Evolutionary conservation across 2,797 vertebrate genomes (phyloP), one percentile per base, ranked within the genome.

Genomic region (Anniella stebbinsi): DNA sequence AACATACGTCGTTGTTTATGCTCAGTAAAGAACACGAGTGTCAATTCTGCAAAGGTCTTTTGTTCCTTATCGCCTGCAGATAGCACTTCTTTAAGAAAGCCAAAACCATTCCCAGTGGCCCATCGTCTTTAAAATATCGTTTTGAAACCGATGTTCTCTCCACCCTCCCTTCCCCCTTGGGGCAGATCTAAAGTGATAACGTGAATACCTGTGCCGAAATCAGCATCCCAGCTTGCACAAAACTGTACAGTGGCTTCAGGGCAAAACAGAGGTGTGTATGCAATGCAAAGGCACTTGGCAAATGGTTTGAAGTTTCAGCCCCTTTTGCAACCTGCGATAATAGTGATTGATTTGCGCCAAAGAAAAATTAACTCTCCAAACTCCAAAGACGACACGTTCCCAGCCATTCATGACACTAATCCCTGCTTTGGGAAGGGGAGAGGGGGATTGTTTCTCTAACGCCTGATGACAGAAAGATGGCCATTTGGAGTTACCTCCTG

Each of bases 241-340:
- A 89, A 88, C 94, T 83, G 80, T 15, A 0, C 28, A 88, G 8
- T 90, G 86, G 10, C 84, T 93, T 1, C 21, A 6, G 72, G 90
- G 96, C 95, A 93, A 91, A 92, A 92, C 90, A 91, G 92, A 93
- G 93, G 93, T 57, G 95, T 92, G 91, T 83, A 80, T 1, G 6
- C 60, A 92, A 93, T 3, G 86, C 87, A 0, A 92, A 94, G 91
- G 92, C 41, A 10, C 86, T 94, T 93, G 93, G 95, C 94, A 91
- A 0, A 91, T 4, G 87, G 88, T 89, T 84, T 86, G 92, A 76
- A 90, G 90, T 91, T 94, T 93, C 95, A 92, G 91, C 76, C 88
- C 66, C 91, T 91, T 82, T 87, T 23, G 0, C 87, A 4, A 57
- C 92, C 72, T 92, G 93, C 77, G 91, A 93, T 86, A 90, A 87